phyloP scores from a whole-genome alignment of 2,888 invertebrate species.

The Ceriagrion tenellum region DNA sequence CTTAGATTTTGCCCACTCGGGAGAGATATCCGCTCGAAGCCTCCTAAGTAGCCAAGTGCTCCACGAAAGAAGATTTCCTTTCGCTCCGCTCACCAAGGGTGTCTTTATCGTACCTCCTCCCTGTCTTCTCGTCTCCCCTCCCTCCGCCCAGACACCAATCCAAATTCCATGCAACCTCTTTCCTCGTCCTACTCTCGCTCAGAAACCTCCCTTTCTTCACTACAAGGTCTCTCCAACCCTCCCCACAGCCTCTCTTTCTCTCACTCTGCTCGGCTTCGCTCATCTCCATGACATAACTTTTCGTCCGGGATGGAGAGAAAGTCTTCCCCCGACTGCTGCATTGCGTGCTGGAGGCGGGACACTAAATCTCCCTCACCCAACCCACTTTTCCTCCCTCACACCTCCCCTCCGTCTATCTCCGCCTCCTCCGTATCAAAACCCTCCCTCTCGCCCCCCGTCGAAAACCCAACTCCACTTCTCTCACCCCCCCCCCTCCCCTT shows the following conservation, averaged over 20 bases:
- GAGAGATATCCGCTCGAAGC: too few species aligned
- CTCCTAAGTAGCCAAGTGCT: too few species aligned
- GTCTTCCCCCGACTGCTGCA: constrained; percentile 41
- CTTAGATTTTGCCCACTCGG: too few species aligned
- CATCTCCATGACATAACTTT: constrained; percentile 27
- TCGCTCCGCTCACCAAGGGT: not conserved
- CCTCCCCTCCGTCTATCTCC: too few species aligned
- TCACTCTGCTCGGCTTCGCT: not conserved
- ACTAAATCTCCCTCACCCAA: too few species aligned
- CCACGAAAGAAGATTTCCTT: not conserved
- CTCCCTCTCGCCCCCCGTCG: not conserved
- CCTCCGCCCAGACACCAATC: not conserved
- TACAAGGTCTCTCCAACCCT: not conserved
- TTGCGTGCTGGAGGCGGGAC: not conserved
- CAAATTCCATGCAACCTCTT: not conserved
- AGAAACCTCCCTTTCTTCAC: not conserved
- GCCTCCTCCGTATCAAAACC: not conserved
- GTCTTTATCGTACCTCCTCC: too few species aligned
- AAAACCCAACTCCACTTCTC: not conserved
- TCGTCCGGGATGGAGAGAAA: constrained; percentile 31
- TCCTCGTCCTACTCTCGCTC: not conserved
- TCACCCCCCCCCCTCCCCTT: too few species aligned
- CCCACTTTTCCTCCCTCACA: too few species aligned
- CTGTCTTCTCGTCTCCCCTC: not conserved
- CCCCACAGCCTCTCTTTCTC: not conserved